These are phyloP conservation scores for Galeopsomyia nigrocyanea DNA, from an alignment of 2,888 invertebrate genomes.

Conservation along the genomic window DNA sequence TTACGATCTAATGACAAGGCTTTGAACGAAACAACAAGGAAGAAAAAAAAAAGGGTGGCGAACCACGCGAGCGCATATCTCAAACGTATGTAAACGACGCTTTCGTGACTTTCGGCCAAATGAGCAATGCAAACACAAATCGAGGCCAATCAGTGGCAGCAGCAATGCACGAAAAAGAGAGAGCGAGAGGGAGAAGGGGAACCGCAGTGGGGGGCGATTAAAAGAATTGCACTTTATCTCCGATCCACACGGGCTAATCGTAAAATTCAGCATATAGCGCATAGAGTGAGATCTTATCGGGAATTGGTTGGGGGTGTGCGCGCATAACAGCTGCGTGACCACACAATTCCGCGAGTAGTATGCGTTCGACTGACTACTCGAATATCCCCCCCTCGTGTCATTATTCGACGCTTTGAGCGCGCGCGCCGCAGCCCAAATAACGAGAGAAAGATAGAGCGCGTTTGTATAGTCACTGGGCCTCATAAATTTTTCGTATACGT, in stretches of 20 bases:
- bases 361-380: slow-evolving; percentile 5
- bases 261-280: slow-evolving; percentile 15
- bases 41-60: neutral
- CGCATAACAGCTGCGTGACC: slow-evolving; percentile 24
- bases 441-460: neutral
- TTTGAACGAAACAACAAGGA: too few species aligned
- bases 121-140: slow-evolving; percentile 11
- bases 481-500: slow-evolving; percentile 24
- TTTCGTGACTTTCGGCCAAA: slow-evolving; percentile 34
- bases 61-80: slow-evolving; percentile 15
- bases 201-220: slow-evolving; percentile 16
- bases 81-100: slow-evolving; percentile 21
- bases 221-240: slow-evolving; percentile 25
- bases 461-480: slow-evolving; percentile 6
- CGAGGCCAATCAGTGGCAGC: too few species aligned
- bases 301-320: neutral
- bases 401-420: slow-evolving; percentile 36
- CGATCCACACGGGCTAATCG: slow-evolving; percentile 23
- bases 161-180: slow-evolving; percentile 1
- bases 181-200: neutral
- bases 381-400: slow-evolving; percentile 2
- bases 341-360: slow-evolving; percentile 20
- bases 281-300: slow-evolving; percentile 6
- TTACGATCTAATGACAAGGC: too few species aligned
- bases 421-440: neutral